Evolutionary conservation across 2,113 vertebrate species (phyloP).

Genomic region (Galemys pyrenaicus): DNA sequence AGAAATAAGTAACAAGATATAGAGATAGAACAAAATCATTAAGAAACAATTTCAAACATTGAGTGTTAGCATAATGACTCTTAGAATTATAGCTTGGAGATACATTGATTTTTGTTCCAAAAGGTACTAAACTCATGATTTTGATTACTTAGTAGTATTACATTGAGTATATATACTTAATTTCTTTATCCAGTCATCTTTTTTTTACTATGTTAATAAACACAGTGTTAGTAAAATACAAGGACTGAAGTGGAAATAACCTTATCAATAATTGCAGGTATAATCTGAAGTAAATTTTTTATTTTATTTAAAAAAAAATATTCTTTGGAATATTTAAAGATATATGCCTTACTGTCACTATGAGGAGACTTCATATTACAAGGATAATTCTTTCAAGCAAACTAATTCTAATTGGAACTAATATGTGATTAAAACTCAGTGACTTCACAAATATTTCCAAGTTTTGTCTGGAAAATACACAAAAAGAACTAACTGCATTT

Average conservation of each 20-base stretch:
- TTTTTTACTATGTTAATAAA: too few relatives aligned
- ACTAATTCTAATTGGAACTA: neutral
- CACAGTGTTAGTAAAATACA: neutral
- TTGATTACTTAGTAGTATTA: too few relatives aligned
- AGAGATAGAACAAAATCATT: neutral
- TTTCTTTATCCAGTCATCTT: too few relatives aligned
- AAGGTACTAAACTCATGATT: too few relatives aligned
- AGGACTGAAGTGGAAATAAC: slow-evolving; percentile 31
- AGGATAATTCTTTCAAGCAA: neutral
- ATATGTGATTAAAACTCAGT: neutral
- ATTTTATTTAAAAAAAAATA: neutral
- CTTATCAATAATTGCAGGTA: neutral
- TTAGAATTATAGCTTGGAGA: too few relatives aligned
- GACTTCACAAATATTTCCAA: neutral
- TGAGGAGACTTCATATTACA: neutral
- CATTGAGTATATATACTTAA: too few relatives aligned
- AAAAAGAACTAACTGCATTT: neutral
- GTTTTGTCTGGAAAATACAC: slow-evolving; percentile 7
- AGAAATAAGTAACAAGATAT: slow-evolving; percentile 20
- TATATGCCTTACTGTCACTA: neutral
- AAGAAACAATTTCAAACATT: neutral
- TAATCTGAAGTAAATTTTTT: neutral
- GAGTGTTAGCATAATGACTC: neutral
- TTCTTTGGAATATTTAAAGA: neutral
- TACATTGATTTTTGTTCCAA: too few relatives aligned